These are phyloP conservation scores for Calidris pygmaea DNA, from an alignment of 2,113 vertebrate genomes.

Conservation along the genomic window DNA sequence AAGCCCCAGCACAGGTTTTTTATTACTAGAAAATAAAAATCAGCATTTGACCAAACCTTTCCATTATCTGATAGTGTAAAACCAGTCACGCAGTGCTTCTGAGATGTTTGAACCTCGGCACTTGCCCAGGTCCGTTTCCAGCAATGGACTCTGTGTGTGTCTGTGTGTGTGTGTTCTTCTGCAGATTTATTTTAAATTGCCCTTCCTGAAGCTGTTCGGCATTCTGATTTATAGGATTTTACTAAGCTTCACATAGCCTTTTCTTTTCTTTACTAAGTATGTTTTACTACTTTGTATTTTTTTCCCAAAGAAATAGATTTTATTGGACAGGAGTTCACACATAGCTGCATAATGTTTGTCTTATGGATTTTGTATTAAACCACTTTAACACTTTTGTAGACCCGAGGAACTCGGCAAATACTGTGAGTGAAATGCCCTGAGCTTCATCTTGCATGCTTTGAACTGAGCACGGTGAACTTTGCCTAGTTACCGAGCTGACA, in stretches of 20 bases:
- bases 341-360: not conserved
- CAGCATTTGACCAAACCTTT: not conserved
- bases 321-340: constrained; percentile 18
- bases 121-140: constrained; percentile 11
- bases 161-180: not conserved
- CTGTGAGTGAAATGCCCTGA: constrained; percentile 24
- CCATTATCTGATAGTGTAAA: constrained; percentile 20
- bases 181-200: constrained; percentile 25
- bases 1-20: not conserved
- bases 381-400: constrained; percentile 46
- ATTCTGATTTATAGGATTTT: constrained; percentile 50
- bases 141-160: not conserved
- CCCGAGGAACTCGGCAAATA: constrained; percentile 28
- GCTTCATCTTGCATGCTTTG: constrained; percentile 1
- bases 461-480: not conserved
- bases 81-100: not conserved
- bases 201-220: not conserved
- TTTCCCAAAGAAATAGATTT: constrained; percentile 2
- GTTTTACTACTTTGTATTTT: constrained; percentile 46
- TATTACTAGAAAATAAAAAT: constrained; percentile 17
- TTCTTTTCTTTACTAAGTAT: constrained; percentile 38
- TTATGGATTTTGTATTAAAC: constrained; percentile 50
- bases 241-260: constrained; percentile 25
- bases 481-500: constrained; percentile 39
- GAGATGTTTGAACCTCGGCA: not conserved